These are phyloP conservation scores for Panulirus ornatus DNA, from an alignment of 1,140 invertebrate genomes.

Conservation along the genomic window DNA sequence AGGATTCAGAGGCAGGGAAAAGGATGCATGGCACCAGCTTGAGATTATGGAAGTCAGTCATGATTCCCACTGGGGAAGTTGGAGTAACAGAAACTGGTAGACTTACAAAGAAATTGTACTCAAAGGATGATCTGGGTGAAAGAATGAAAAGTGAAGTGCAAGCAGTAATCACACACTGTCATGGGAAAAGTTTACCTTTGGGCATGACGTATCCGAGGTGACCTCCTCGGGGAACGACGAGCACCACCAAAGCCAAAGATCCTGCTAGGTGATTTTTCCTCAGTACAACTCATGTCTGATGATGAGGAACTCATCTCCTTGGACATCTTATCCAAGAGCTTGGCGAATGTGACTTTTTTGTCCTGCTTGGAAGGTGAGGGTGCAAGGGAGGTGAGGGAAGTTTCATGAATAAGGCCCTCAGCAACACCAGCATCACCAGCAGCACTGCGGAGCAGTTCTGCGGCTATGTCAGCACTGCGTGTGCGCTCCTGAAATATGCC, in stretches of 20 bases:
- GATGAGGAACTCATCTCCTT: conserved; percentile 78
- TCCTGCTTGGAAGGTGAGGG: conserved; percentile 71
- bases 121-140: too few species aligned
- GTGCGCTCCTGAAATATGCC: conserved; percentile 59
- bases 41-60: too few species aligned
- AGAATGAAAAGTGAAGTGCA: too few species aligned
- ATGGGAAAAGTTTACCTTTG: conserved; percentile 43
- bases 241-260: conserved; percentile 46
- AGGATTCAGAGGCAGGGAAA: too few species aligned
- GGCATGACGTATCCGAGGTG: conserved; percentile 55
- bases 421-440: conserved; percentile 1
- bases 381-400: conserved; percentile 68
- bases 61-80: too few species aligned
- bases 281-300: conserved; percentile 63
- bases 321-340: conserved; percentile 84
- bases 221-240: conserved; percentile 62
- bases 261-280: conserved; percentile 60
- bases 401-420: conserved; percentile 55
- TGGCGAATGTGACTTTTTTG: conserved; percentile 84
- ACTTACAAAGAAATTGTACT: too few species aligned
- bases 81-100: too few species aligned
- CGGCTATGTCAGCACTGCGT: conserved; percentile 73
- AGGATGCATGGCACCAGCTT: too few species aligned
- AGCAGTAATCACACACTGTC: too few species aligned
- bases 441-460: conserved; percentile 57